Percentiles rank a stretch among this genome's conserved stretches.
Conservation (phyloP, 1,140 invertebrate species). For the Hyles vespertilio region DNA sequence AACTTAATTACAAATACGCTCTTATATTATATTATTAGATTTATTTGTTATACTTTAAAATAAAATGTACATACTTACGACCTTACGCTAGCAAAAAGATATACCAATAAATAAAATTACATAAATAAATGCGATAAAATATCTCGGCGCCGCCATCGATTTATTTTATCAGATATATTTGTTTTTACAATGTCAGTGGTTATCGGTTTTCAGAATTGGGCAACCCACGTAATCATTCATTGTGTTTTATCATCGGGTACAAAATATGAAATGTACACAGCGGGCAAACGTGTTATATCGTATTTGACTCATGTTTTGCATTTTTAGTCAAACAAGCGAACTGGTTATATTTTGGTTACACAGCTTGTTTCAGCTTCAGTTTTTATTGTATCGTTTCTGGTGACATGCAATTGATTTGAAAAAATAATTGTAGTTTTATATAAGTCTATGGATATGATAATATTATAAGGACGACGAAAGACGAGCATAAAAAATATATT, state of each 20-base stretch:
- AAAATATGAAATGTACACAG: constrained; percentile 1
- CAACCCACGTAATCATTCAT: constrained; percentile 37
- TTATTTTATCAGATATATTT: constrained; percentile 47
- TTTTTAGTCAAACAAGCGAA: neutral
- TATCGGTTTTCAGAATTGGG: constrained; percentile 48
- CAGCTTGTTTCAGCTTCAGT: too few species aligned
- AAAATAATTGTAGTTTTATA: too few species aligned
- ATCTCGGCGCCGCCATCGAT: constrained; percentile 50
- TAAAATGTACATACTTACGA: neutral
- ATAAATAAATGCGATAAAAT: constrained; percentile 29
- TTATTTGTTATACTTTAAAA: too few species aligned
- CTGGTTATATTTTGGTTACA: too few species aligned
- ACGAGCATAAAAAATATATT: too few species aligned
- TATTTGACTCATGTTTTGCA: neutral
- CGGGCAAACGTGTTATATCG: too few species aligned
- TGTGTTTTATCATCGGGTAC: constrained; percentile 14
- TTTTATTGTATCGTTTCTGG: too few species aligned
- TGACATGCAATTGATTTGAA: too few species aligned
- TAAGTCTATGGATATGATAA: too few species aligned
- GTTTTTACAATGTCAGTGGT: constrained; percentile 30
- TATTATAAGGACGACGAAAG: too few species aligned
- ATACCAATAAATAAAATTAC: constrained; percentile 15
- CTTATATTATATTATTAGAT: too few species aligned
- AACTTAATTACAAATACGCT: too few species aligned
- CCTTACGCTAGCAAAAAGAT: constrained; percentile 4